Percentiles rank a stretch among this genome's conserved stretches.
phyloP scores from a whole-genome alignment of 2,113 vertebrate species.

The Strix aluco region DNA sequence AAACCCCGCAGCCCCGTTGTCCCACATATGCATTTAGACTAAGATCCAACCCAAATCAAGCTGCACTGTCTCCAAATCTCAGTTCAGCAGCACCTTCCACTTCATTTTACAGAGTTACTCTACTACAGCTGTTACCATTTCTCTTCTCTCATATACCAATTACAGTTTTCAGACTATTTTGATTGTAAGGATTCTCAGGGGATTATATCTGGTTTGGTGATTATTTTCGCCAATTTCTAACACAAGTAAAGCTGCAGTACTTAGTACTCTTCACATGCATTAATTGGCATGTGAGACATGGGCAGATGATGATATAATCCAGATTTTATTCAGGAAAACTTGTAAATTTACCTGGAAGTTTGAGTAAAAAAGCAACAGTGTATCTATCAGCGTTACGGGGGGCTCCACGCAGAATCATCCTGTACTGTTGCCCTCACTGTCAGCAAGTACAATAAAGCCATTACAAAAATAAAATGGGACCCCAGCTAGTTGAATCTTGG shows the following conservation, averaged over 20 bases:
- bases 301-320: neutral
- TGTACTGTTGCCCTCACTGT: neutral
- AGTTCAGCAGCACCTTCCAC: neutral
- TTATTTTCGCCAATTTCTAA: neutral
- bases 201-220: rapidly evolving
- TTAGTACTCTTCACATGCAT: neutral
- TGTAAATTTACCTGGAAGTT: neutral
- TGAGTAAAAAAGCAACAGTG: rapidly evolving
- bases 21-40: rapidly evolving
- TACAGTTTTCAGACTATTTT: neutral
- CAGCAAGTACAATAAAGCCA: neutral
- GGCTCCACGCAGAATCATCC: neutral
- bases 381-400: neutral
- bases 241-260: neutral
- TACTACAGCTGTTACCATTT: rapidly evolving
- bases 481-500: neutral
- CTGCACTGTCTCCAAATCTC: neutral
- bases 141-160: neutral
- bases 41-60: neutral
- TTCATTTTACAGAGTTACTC: neutral
- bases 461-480: neutral
- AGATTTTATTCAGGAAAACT: neutral
- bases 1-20: neutral
- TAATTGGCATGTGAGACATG: neutral
- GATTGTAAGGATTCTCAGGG: neutral